A percentile compares a stretch with the other conserved stretches of the same genome.
These are phyloP conservation scores for Argynnis bischoffii DNA, from an alignment of 2,888 invertebrate species.

Conservation along the genomic window DNA sequence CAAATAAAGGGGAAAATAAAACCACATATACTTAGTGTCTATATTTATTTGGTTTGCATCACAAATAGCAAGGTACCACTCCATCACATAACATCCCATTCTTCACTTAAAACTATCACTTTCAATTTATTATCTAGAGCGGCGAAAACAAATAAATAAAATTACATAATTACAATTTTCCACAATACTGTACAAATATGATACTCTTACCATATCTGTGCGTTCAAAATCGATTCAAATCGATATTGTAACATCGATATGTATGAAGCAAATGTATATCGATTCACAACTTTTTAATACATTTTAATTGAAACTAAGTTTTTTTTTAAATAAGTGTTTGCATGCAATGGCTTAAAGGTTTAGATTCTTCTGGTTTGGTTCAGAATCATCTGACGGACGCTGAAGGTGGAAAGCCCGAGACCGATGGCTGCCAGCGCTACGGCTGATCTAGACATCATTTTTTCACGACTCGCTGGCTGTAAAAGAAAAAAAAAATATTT, in stretches of 20 bases:
- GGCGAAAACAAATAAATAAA: slow-evolving; percentile 38
- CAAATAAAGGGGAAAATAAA: slow-evolving; percentile 30
- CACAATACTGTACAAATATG: slow-evolving; percentile 20
- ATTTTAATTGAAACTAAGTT: not conserved
- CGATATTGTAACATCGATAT: slow-evolving; percentile 17
- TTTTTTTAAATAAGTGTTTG: slow-evolving; percentile 26
- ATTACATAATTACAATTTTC: slow-evolving; percentile 58
- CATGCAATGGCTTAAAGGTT: slow-evolving; percentile 30
- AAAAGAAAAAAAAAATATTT: slow-evolving; percentile 27
- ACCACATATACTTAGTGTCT: slow-evolving; percentile 45
- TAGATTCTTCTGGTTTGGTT: slow-evolving; percentile 73
- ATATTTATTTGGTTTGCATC: slow-evolving; percentile 75
- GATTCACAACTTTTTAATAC: not conserved
- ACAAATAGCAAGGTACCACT: slow-evolving; percentile 52
- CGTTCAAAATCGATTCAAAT: slow-evolving; percentile 36
- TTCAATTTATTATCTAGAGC: slow-evolving; percentile 37
- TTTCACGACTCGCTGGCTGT: slow-evolving; percentile 80
- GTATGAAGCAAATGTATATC: slow-evolving; percentile 18
- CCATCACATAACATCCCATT: slow-evolving; percentile 37
- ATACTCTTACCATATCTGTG: slow-evolving; percentile 23
- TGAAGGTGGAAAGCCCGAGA: slow-evolving; percentile 83
- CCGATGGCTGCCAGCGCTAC: slow-evolving; percentile 81
- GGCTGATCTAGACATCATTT: slow-evolving; percentile 82
- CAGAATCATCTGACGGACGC: slow-evolving; percentile 83
- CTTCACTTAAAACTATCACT: slow-evolving; percentile 42